Evolutionary conservation across 1,140 invertebrate genomes (phyloP).

Genomic region (Archegozetes longisetosus): DNA sequence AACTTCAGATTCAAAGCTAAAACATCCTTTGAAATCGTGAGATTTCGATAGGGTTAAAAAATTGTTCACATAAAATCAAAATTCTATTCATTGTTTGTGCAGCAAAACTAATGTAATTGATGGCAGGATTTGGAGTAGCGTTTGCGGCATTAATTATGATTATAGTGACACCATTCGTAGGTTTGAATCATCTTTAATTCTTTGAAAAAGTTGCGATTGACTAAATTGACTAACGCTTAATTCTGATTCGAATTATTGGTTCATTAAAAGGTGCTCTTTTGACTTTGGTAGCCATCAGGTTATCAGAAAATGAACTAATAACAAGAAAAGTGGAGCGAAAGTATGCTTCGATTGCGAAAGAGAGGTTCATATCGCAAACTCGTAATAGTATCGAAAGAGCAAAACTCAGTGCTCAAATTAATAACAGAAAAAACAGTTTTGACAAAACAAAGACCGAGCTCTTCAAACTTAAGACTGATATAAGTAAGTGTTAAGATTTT

Average conservation of each 20-base stretch:
- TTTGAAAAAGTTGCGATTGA: background rate
- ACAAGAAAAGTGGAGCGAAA: background rate
- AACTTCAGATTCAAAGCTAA: too few relatives aligned
- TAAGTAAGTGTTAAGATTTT: background rate
- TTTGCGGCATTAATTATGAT: background rate
- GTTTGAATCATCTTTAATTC: background rate
- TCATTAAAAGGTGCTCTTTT: background rate
- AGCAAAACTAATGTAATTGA: background rate
- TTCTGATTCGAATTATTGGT: too few relatives aligned
- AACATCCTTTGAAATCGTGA: too few relatives aligned
- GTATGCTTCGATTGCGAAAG: background rate
- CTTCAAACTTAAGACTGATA: background rate
- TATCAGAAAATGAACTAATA: background rate
- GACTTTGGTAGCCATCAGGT: background rate
- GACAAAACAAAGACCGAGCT: background rate
- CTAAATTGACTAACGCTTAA: background rate
- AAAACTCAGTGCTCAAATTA: background rate
- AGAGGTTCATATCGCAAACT: too few relatives aligned
- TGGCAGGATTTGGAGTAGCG: background rate
- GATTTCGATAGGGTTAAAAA: too few relatives aligned
- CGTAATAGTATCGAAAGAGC: background rate
- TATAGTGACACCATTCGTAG: background rate
- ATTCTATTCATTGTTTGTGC: too few relatives aligned
- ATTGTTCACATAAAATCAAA: too few relatives aligned
- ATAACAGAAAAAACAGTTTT: background rate